Conservation (phyloP, 2,888 invertebrate genomes). For the Plebejus anna region DNA sequence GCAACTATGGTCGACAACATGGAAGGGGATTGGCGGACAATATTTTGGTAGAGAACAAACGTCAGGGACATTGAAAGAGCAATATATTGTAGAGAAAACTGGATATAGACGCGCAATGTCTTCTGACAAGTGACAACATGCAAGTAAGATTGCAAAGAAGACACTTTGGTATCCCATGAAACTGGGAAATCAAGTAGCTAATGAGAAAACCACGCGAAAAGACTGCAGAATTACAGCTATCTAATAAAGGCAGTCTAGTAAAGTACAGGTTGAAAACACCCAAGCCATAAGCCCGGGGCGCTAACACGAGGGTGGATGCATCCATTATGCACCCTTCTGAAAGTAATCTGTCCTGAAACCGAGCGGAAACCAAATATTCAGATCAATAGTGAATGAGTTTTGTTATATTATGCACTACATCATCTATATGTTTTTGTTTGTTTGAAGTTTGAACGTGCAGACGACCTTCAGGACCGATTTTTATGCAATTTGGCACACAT, state of each 20-base stretch:
- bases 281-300: background rate
- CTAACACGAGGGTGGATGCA: background rate
- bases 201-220: background rate
- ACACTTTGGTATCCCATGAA: background rate
- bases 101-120: background rate
- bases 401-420: background rate
- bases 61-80: too few relatives aligned
- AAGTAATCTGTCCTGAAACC: conserved; percentile 1
- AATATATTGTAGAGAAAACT: too few relatives aligned
- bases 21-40: background rate
- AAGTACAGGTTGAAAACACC: background rate
- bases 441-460: too few relatives aligned
- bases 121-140: background rate
- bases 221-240: background rate
- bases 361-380: background rate
- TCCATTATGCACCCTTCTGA: conserved; percentile 19
- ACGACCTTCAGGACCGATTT: background rate
- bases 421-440: too few relatives aligned
- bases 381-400: background rate
- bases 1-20: background rate
- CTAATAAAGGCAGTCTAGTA: background rate
- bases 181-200: background rate
- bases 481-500: background rate
- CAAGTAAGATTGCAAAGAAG: background rate
- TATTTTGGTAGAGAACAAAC: background rate